phyloP scores from a whole-genome alignment of 2,888 invertebrate genomes.

The Zhuqinia jingwanae region DNA sequence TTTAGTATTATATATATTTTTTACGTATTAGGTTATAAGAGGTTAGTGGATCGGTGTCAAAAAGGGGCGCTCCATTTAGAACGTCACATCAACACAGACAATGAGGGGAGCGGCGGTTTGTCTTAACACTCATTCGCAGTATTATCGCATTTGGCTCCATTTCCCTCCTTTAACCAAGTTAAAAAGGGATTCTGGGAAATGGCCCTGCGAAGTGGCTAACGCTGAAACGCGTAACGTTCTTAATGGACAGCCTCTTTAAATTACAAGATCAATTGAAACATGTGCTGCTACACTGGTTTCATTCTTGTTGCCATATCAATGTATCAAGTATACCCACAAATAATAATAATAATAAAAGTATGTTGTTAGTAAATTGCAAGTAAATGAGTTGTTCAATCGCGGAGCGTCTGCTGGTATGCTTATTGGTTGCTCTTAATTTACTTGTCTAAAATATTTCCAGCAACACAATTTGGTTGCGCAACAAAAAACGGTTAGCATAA shows the following conservation, averaged over 20 bases:
- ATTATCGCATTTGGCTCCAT: too few species aligned
- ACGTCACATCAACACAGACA: too few species aligned
- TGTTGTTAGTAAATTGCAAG: not conserved
- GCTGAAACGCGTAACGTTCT: too few species aligned
- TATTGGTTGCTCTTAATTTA: slow-evolving; percentile 72
- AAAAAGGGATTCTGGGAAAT: too few species aligned
- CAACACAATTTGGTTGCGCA: slow-evolving; percentile 62
- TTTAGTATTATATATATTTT: slow-evolving; percentile 54
- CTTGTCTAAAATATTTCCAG: slow-evolving; percentile 68
- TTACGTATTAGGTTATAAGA: slow-evolving; percentile 69
- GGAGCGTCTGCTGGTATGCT: slow-evolving; percentile 26
- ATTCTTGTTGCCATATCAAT: slow-evolving; percentile 27
- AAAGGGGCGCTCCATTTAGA: too few species aligned
- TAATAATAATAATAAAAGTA: too few species aligned
- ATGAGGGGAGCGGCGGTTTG: too few species aligned
- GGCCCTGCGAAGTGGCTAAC: too few species aligned
- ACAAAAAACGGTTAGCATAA: slow-evolving; percentile 63
- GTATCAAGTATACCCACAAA: not conserved
- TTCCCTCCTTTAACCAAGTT: too few species aligned
- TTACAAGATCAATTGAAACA: slow-evolving; percentile 70
- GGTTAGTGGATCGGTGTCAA: slow-evolving; percentile 71
- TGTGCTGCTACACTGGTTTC: slow-evolving; percentile 35
- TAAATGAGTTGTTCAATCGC: slow-evolving; percentile 57
- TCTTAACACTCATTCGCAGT: too few species aligned
- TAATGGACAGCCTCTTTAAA: too few species aligned